A percentile compares a stretch with the other conserved stretches of the same genome.
Evolutionary conservation across 2,888 invertebrate genomes (phyloP).

Genomic region (Glaucopsyche alexis): DNA sequence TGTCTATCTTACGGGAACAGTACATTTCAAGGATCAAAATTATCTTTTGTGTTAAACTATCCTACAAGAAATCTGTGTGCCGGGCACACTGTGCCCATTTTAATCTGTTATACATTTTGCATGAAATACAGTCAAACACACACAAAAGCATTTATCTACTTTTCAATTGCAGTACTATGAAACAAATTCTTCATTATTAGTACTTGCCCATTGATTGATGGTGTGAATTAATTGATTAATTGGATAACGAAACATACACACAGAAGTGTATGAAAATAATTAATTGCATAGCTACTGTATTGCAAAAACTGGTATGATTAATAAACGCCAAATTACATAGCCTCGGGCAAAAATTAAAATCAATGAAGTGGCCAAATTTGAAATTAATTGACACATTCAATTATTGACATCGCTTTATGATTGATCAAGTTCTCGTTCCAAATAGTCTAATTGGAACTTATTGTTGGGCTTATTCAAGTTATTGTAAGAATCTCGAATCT

Average conservation of each 20-base stretch:
- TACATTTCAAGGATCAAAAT: too few species aligned
- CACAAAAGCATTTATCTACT: too few species aligned
- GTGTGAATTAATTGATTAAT: background rate
- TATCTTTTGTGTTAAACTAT: too few species aligned
- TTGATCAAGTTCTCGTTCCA: slow-evolving; percentile 31
- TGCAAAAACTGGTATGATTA: slow-evolving; percentile 5
- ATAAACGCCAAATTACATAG: slow-evolving; percentile 1
- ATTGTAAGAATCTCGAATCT: too few species aligned
- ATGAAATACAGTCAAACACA: too few species aligned
- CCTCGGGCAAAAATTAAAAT: slow-evolving; percentile 40
- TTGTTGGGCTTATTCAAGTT: background rate
- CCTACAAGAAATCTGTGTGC: too few species aligned
- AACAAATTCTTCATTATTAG: too few species aligned
- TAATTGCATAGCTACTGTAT: background rate
- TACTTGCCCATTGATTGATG: background rate
- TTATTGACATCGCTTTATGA: slow-evolving; percentile 43
- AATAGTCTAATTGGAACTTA: background rate
- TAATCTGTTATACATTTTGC: too few species aligned
- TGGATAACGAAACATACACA: slow-evolving; percentile 1
- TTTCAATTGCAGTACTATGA: too few species aligned
- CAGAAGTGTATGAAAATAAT: background rate
- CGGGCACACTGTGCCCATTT: too few species aligned
- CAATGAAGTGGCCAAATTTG: slow-evolving; percentile 40
- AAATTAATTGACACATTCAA: slow-evolving; percentile 46
- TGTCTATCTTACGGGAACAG: too few species aligned